These are phyloP conservation scores for Diglossa brunneiventris DNA, from an alignment of 2,113 vertebrate species.

Conservation along the genomic window DNA sequence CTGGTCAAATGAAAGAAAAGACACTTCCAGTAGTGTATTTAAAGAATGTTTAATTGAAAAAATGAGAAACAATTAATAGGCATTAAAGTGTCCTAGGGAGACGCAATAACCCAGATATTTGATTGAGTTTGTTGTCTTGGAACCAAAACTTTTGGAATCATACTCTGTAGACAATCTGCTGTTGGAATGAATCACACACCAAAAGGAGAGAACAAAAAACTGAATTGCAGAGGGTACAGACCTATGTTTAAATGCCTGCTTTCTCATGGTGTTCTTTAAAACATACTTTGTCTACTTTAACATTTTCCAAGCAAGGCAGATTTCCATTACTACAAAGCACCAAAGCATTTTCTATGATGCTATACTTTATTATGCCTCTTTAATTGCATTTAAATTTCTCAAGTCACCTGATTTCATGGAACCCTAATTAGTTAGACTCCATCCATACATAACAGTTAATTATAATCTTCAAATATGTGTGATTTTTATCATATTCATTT, in stretches of 20 bases:
- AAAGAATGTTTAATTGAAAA: neutral
- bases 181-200: fast-evolving
- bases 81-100: neutral
- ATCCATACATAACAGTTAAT: neutral
- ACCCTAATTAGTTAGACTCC: neutral
- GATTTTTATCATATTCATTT: neutral
- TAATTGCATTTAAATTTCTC: neutral
- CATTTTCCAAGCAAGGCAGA: neutral
- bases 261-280: neutral
- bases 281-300: neutral
- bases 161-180: neutral
- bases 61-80: neutral
- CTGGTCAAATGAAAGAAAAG: neutral
- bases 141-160: neutral
- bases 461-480: neutral
- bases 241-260: neutral
- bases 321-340: neutral
- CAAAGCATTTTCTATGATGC: neutral
- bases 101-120: neutral
- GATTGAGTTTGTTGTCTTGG: neutral
- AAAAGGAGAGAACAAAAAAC: neutral
- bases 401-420: neutral
- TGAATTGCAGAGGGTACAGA: neutral
- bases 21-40: neutral
- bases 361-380: neutral